Conservation (phyloP, 2,113 vertebrate species). For the Atherinomorus stipes region DNA sequence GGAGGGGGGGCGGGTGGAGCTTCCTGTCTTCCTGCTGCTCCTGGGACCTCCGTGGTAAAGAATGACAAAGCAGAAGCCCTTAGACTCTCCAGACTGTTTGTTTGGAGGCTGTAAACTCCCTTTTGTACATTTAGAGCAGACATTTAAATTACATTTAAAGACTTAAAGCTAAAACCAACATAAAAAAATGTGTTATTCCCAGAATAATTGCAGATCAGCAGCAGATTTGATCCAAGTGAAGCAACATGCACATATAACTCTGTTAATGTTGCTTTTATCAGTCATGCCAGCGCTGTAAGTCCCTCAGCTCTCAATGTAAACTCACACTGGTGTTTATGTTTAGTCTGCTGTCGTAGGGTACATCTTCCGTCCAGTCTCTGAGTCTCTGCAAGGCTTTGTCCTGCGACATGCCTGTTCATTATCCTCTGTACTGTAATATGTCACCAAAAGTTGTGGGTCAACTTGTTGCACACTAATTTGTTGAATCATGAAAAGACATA, state of each 20-base stretch:
- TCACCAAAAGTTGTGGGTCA: conserved; percentile 15
- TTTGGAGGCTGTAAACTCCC: not conserved
- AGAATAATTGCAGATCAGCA: conserved; percentile 29
- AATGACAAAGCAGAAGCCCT: conserved; percentile 49
- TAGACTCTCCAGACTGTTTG: conserved; percentile 3
- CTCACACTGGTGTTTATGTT: conserved; percentile 56
- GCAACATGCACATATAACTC: conserved; percentile 31
- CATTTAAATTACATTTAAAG: no score
- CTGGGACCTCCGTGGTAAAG: conserved; percentile 38
- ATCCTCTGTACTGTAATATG: not conserved
- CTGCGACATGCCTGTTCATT: not conserved
- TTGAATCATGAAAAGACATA: conserved; percentile 7
- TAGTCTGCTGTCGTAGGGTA: conserved; percentile 46
- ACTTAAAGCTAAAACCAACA: conserved; percentile 22
- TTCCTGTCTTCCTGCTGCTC: conserved; percentile 64
- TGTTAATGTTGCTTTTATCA: conserved; percentile 33
- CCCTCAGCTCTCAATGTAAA: conserved; percentile 50
- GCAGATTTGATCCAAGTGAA: conserved; percentile 32
- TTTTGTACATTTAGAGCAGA: not conserved
- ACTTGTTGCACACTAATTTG: not conserved
- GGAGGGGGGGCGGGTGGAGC: conserved; percentile 49
- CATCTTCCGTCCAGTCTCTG: conserved; percentile 35
- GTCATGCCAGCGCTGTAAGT: conserved; percentile 23
- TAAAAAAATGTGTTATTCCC: conserved; percentile 44
- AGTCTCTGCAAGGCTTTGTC: conserved; percentile 24